phyloP scores from a whole-genome alignment of 2,113 vertebrate species.

The Chaetura pelagica region DNA sequence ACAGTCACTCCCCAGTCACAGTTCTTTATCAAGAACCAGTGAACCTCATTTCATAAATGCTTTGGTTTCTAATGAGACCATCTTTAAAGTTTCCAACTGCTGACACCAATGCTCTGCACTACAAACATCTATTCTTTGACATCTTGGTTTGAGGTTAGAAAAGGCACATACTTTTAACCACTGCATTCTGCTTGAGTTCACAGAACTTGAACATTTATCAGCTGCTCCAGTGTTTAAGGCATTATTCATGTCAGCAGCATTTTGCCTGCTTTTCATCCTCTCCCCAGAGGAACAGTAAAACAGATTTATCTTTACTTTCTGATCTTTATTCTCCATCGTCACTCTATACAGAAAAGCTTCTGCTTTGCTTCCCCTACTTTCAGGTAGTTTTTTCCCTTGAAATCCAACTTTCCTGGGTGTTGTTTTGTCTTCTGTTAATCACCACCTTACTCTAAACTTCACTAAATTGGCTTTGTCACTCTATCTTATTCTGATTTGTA shows the following conservation, averaged over 20 bases:
- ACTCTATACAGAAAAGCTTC: not conserved
- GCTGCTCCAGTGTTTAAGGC: not conserved
- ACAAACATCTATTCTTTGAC: not conserved
- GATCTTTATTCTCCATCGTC: conserved; percentile 32
- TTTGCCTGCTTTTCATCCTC: conserved; percentile 36
- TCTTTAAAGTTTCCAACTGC: not conserved
- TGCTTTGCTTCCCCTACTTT: not conserved
- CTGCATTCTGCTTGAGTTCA: not conserved
- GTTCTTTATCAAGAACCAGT: not conserved
- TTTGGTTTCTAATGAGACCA: not conserved
- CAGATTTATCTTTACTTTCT: conserved; percentile 41
- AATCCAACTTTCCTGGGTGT: not conserved
- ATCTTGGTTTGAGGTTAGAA: not conserved
- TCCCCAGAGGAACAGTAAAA: conserved; percentile 22
- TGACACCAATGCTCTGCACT: not conserved
- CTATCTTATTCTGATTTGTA: not conserved
- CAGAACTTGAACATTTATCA: not conserved
- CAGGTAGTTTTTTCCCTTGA: not conserved
- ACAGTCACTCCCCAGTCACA: not conserved
- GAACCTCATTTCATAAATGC: not conserved
- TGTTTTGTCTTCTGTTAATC: not conserved
- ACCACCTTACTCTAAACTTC: not conserved
- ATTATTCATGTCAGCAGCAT: conserved; percentile 31
- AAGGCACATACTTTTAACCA: not conserved
- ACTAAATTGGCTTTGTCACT: not conserved